Percentiles rank a stretch among this genome's conserved stretches.
phyloP scores from a whole-genome alignment of 1,140 invertebrate genomes.

The Alviniconcha marisindica region DNA sequence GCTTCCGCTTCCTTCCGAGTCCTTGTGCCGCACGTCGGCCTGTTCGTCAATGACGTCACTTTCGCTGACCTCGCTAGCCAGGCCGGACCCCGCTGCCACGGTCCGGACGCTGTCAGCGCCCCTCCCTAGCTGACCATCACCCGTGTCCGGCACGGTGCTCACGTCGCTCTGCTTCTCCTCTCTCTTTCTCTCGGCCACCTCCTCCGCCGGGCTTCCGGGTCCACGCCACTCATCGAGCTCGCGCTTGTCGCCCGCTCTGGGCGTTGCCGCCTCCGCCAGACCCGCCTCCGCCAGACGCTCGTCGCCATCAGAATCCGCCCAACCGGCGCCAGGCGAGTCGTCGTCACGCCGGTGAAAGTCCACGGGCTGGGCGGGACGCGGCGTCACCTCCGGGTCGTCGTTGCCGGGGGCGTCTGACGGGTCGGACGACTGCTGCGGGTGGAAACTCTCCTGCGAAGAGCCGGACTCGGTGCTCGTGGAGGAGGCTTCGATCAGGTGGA shows the following conservation, averaged over 20 bases:
- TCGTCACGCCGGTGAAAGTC: too few relatives aligned
- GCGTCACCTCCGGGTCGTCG: too few relatives aligned
- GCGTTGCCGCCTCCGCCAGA: neutral
- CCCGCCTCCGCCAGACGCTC: too few relatives aligned
- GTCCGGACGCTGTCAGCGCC: too few relatives aligned
- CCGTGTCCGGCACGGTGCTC: neutral
- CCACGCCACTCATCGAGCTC: neutral
- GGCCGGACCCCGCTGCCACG: too few relatives aligned
- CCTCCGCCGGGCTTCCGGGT: too few relatives aligned
- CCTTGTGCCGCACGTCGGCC: neutral
- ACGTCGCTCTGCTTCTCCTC: neutral
- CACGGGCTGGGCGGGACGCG: too few relatives aligned
- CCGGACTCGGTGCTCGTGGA: neutral
- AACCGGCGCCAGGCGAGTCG: too few relatives aligned
- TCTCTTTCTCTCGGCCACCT: constrained; percentile 12
- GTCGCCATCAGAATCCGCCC: too few relatives aligned
- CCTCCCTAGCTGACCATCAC: too few relatives aligned
- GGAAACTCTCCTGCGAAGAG: neutral
- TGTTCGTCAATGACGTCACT: neutral
- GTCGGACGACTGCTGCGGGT: neutral
- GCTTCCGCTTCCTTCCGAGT: constrained; percentile 29
- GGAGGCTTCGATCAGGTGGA: constrained; percentile 29
- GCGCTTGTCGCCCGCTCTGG: neutral
- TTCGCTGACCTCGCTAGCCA: neutral
- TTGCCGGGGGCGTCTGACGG: too few relatives aligned